phyloP scores from a whole-genome alignment of 2,113 vertebrate species.

The Nycticryphes semicollaris region DNA sequence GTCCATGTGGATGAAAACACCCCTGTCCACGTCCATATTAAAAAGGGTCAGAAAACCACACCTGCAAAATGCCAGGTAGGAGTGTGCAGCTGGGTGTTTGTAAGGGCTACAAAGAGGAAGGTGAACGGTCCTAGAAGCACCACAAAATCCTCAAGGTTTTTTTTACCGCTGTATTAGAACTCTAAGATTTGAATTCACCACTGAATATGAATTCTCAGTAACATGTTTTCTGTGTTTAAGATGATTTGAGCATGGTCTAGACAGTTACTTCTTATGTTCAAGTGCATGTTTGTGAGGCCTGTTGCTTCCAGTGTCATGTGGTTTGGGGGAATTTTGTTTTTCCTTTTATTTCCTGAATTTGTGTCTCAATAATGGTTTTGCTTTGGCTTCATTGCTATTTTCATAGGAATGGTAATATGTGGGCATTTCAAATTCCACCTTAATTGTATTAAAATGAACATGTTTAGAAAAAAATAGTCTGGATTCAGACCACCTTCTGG shows the following conservation, averaged over 20 bases:
- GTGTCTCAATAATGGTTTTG: not conserved
- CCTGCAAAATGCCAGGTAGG: constrained; percentile 79
- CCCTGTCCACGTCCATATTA: constrained; percentile 91
- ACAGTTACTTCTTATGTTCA: not conserved
- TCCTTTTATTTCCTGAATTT: not conserved
- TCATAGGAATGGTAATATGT: not conserved
- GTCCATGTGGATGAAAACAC: constrained; percentile 89
- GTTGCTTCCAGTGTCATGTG: not conserved
- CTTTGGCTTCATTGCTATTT: not conserved
- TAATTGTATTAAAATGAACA: not conserved
- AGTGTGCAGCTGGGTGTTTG: constrained; percentile 16
- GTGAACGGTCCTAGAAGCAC: not conserved
- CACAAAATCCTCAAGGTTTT: not conserved
- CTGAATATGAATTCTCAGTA: not conserved
- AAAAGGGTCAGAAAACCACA: constrained; percentile 83
- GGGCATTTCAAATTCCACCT: not conserved
- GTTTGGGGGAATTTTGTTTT: not conserved
- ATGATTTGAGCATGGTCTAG: not conserved
- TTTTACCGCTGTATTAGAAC: not conserved
- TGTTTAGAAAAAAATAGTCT: not conserved
- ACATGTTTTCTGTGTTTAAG: not conserved
- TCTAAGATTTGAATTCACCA: not conserved
- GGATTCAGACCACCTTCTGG: not conserved
- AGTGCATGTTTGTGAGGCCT: not conserved
- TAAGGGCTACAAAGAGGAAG: not conserved